Conservation (phyloP, 2,113 vertebrate species). For the Myrmecobius fasciatus region DNA sequence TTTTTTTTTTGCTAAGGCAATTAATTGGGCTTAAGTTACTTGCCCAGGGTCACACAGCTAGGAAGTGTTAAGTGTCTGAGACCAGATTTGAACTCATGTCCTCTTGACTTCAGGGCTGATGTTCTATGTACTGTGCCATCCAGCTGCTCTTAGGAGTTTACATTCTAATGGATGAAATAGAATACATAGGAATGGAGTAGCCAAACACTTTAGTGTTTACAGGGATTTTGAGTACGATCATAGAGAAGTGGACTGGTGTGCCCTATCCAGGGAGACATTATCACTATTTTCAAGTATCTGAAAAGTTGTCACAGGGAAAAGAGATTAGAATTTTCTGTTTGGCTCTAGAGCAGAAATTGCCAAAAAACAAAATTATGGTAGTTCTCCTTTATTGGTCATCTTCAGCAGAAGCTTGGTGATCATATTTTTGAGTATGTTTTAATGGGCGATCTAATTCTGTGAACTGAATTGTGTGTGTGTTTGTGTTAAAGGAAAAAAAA, state of each 20-base stretch:
- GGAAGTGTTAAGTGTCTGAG: no score
- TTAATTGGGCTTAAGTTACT: no score
- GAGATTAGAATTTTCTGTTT: background rate
- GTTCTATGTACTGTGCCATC: no score
- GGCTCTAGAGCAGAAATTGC: background rate
- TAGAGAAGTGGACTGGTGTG: background rate
- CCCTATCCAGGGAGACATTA: background rate
- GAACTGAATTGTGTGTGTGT: background rate
- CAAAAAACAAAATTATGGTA: background rate
- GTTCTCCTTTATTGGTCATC: background rate
- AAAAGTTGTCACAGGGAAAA: background rate
- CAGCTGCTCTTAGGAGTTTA: background rate
- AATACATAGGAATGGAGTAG: background rate
- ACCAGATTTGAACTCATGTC: no score
- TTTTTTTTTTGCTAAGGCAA: no score
- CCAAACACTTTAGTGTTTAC: background rate
- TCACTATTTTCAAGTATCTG: background rate
- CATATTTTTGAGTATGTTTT: background rate
- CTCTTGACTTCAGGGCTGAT: no score
- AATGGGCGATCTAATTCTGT: background rate
- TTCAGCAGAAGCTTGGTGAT: background rate
- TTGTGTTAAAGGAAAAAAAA: no score
- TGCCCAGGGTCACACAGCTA: no score
- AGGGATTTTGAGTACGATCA: background rate
- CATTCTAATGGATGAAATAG: background rate